Conservation (phyloP, 2,797 vertebrate genomes). For the Enteromius paludinosus region DNA sequence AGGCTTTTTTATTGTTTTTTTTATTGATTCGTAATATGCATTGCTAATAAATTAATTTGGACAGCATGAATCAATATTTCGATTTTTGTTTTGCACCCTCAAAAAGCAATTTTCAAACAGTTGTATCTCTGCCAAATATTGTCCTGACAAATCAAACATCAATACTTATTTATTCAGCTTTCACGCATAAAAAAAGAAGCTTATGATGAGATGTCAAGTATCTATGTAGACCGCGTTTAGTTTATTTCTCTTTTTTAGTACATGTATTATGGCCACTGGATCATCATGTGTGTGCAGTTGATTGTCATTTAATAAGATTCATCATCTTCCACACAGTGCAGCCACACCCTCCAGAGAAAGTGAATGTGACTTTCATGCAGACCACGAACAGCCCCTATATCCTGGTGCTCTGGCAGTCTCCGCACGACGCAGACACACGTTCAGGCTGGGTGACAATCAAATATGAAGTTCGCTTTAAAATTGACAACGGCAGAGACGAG, state of each 20-base stretch:
- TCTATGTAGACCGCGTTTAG: background rate
- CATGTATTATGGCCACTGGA: background rate
- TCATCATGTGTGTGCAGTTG: background rate
- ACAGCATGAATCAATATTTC: no score
- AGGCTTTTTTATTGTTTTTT: no score
- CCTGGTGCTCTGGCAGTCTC: constrained; percentile 82
- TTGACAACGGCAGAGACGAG: constrained; percentile 59
- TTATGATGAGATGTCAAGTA: no score
- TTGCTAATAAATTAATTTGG: no score
- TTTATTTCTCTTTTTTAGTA: background rate
- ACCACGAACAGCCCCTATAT: constrained; percentile 73
- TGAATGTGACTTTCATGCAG: constrained; percentile 78
- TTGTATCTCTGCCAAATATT: no score
- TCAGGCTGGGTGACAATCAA: constrained; percentile 90
- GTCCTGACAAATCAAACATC: no score
- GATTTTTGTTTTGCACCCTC: no score
- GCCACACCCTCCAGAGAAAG: constrained; percentile 83
- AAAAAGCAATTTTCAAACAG: no score
- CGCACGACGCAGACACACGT: constrained; percentile 74
- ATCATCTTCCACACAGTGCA: constrained; percentile 78
- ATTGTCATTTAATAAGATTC: constrained; percentile 8
- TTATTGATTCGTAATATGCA: no score
- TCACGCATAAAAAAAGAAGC: background rate
- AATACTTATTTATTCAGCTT: no score
- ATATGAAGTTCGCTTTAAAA: constrained; percentile 83